These are phyloP conservation scores for Hirtodrosophila trivittata DNA, from an alignment of 2,888 invertebrate genomes.

Conservation along the genomic window DNA sequence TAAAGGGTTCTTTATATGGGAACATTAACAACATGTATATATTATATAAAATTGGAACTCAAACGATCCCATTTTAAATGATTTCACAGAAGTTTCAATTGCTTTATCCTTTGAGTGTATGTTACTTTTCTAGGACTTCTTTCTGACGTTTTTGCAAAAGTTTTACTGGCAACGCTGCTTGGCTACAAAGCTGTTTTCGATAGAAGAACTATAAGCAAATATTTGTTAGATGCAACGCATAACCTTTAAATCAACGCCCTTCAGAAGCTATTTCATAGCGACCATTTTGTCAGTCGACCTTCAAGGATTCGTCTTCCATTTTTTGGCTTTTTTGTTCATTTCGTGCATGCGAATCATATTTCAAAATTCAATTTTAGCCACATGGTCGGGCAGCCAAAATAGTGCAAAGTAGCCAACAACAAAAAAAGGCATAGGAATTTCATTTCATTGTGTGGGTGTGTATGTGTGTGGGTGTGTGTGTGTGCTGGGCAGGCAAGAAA, in stretches of 20 bases:
- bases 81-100: too few relatives aligned
- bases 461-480: slow-evolving; percentile 13
- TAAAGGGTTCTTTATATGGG: not conserved
- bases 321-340: slow-evolving; percentile 24
- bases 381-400: slow-evolving; percentile 44
- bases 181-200: not conserved
- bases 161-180: not conserved
- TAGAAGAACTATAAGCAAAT: not conserved
- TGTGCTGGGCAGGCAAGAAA: slow-evolving; percentile 7
- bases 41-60: too few relatives aligned
- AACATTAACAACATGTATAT: too few relatives aligned
- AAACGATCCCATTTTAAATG: too few relatives aligned
- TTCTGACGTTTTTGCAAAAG: not conserved
- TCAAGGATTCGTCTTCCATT: slow-evolving; percentile 22
- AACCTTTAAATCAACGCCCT: slow-evolving; percentile 30
- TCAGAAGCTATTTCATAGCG: slow-evolving; percentile 7
- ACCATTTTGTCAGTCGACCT: slow-evolving; percentile 43
- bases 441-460: slow-evolving; percentile 8
- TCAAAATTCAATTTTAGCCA: slow-evolving; percentile 66
- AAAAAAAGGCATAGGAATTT: slow-evolving; percentile 36
- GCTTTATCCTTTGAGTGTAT: too few relatives aligned
- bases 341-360: slow-evolving; percentile 63
- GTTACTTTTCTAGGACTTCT: too few relatives aligned
- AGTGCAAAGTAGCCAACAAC: slow-evolving; percentile 51
- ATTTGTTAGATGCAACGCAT: not conserved